These are phyloP conservation scores for Azemiops feae DNA, from an alignment of 2,113 vertebrate species.

Conservation along the genomic window DNA sequence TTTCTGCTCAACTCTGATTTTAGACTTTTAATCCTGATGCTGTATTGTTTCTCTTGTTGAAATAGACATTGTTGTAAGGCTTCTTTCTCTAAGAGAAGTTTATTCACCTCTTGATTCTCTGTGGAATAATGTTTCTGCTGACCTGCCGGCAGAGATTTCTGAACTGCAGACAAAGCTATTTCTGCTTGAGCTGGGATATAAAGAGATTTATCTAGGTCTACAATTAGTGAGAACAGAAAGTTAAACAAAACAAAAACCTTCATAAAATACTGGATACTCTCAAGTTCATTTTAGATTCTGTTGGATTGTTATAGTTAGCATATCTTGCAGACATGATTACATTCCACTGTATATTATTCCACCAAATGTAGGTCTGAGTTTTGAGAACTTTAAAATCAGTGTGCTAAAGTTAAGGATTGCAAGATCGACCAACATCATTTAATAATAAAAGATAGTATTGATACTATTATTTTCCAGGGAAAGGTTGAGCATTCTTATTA, in stretches of 20 bases:
- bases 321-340: not conserved
- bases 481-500: not conserved
- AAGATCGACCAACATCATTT: not conserved
- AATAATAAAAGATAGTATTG: not conserved
- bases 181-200: constrained; percentile 72
- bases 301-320: not conserved
- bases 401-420: not conserved
- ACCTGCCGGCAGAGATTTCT: constrained; percentile 48
- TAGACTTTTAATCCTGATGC: constrained; percentile 48
- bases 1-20: constrained; percentile 64
- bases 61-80: constrained; percentile 45
- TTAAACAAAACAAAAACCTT: not conserved
- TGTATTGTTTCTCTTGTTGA: constrained; percentile 57
- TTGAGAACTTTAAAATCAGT: not conserved
- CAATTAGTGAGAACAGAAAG: not conserved
- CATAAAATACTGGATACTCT: not conserved
- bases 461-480: not conserved
- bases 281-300: not conserved
- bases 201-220: not conserved
- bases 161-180: constrained; percentile 73
- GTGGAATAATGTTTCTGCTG: constrained; percentile 34
- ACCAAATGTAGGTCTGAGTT: not conserved
- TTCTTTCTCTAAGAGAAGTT: constrained; percentile 62
- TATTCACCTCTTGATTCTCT: constrained; percentile 59
- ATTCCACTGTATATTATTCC: not conserved